Evolutionary conservation across 2,797 vertebrate species (phyloP).

Genomic region (Antennarius maculatus): DNA sequence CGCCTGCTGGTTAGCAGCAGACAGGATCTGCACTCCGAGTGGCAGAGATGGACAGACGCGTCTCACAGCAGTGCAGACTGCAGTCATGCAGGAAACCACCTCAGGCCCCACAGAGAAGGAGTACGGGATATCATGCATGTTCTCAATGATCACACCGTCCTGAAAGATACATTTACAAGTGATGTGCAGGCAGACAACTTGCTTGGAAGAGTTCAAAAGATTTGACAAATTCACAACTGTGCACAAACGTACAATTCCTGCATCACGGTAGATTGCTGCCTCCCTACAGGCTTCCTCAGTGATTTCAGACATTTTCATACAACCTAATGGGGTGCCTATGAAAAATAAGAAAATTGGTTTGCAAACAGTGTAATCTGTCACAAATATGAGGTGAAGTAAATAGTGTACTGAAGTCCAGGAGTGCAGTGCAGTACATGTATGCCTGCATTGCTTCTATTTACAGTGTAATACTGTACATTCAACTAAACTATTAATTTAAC

Average conservation of each 20-base stretch:
- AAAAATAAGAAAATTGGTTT: not conserved
- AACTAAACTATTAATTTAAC: no score
- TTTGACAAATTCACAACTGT: not conserved
- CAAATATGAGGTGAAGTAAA: no score
- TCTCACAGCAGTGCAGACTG: conserved; percentile 79
- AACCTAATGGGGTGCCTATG: conserved; percentile 83
- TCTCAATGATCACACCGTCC: conserved; percentile 89
- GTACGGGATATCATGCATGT: conserved; percentile 92
- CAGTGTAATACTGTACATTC: no score
- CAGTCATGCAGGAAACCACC: conserved; percentile 84
- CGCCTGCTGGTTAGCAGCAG: conserved; percentile 85
- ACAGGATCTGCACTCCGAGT: conserved; percentile 86
- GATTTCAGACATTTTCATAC: conserved; percentile 81
- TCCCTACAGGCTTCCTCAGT: conserved; percentile 84
- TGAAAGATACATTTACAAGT: conserved; percentile 48
- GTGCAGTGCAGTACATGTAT: no score
- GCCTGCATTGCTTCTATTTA: no score
- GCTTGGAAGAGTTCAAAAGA: not conserved
- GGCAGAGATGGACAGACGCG: conserved; percentile 75
- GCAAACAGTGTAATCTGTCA: not conserved
- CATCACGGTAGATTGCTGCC: conserved; percentile 82
- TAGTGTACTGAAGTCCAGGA: no score
- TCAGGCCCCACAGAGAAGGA: conserved; percentile 81
- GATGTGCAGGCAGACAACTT: not conserved
- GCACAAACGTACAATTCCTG: conserved; percentile 83